Evolutionary conservation across 2,888 invertebrate species (phyloP).

Genomic region (Pyrrhia umbra): DNA sequence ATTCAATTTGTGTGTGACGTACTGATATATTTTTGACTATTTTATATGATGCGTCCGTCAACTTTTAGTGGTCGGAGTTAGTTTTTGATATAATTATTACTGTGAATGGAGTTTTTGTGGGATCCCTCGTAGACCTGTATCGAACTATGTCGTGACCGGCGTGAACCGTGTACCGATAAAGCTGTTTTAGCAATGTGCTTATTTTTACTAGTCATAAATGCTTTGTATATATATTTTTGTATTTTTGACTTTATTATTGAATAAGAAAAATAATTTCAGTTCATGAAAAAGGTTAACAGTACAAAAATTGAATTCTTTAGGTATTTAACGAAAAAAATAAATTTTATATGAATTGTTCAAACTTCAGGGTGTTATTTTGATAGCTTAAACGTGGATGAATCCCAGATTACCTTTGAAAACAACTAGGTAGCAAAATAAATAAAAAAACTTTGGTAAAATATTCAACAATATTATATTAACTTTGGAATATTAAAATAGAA

Average conservation of each 20-base stretch:
- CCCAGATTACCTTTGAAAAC: not conserved
- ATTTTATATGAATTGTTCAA: constrained; percentile 77
- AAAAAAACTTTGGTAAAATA: constrained; percentile 50
- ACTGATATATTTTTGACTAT: constrained; percentile 68
- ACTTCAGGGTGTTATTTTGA: constrained; percentile 70
- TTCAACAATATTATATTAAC: constrained; percentile 77
- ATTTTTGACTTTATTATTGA: constrained; percentile 81
- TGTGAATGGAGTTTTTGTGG: constrained; percentile 75
- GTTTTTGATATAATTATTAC: constrained; percentile 80
- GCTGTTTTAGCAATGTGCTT: constrained; percentile 81
- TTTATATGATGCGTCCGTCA: constrained; percentile 67
- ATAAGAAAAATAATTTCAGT: constrained; percentile 80
- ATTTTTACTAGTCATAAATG: constrained; percentile 88
- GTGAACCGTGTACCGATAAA: constrained; percentile 69
- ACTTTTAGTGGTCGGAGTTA: constrained; percentile 72
- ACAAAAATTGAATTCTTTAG: constrained; percentile 74
- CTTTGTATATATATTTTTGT: constrained; percentile 86
- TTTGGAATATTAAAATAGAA: constrained; percentile 73
- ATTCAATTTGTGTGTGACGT: constrained; percentile 65
- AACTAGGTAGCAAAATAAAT: constrained; percentile 11
- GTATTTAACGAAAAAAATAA: constrained; percentile 76
- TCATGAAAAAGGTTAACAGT: constrained; percentile 71
- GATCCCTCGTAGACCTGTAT: constrained; percentile 79
- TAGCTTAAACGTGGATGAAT: constrained; percentile 8
- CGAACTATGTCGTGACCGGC: constrained; percentile 73